phyloP scores from a whole-genome alignment of 2,113 vertebrate genomes.

The Coryphaenoides rupestris region DNA sequence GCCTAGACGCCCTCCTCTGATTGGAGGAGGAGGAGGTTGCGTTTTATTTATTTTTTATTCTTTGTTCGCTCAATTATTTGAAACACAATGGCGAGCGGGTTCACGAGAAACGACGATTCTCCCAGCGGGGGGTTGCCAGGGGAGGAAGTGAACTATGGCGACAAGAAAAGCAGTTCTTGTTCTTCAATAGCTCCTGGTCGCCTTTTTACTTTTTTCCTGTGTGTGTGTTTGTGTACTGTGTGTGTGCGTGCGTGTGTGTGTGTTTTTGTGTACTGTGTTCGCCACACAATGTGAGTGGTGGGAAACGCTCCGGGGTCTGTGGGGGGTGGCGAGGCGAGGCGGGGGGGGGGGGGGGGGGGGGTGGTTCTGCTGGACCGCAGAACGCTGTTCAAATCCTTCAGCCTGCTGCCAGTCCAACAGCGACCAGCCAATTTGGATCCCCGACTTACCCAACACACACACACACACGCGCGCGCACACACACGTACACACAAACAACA shows the following conservation, averaged over 20 bases:
- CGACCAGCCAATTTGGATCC: too few relatives aligned
- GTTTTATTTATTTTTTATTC: neutral
- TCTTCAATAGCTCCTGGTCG: too few relatives aligned
- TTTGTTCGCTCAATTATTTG: slow-evolving; percentile 4
- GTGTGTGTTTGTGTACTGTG: neutral
- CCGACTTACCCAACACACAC: slow-evolving; percentile 1
- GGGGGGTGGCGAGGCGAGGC: too few relatives aligned
- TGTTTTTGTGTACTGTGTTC: neutral
- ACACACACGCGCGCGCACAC: neutral
- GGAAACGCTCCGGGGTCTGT: neutral
- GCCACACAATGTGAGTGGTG: neutral
- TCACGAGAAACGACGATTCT: neutral
- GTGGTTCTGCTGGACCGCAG: too few relatives aligned
- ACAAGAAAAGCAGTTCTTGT: neutral
- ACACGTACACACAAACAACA: neutral
- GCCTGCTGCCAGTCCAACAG: too few relatives aligned
- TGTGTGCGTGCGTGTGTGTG: too few relatives aligned
- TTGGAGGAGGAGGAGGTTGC: too few relatives aligned
- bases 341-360: too few relatives aligned
- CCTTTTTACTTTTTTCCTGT: too few relatives aligned
- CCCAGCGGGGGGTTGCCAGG: neutral
- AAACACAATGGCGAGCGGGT: neutral
- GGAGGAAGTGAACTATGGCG: neutral
- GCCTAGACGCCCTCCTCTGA: too few relatives aligned
- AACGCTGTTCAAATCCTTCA: too few relatives aligned